Evolutionary conservation across 64 coral and sea anemone genomes (phyloP).

Genomic region (Catalaphyllia jardinei): DNA sequence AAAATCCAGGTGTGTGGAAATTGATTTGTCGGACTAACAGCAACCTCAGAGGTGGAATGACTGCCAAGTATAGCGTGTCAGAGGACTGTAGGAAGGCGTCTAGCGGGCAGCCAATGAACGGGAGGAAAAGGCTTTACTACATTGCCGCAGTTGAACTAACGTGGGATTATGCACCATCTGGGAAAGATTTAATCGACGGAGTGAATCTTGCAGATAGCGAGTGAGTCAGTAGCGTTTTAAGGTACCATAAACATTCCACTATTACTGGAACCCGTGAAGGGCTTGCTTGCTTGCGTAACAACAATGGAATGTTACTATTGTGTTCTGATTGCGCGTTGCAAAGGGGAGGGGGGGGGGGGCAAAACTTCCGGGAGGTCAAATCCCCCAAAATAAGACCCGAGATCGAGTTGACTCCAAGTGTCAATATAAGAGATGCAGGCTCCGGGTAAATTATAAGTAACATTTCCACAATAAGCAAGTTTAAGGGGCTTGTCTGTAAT

Average conservation of each 20-base stretch:
- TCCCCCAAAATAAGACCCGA: too few relatives aligned
- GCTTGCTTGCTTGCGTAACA: too few relatives aligned
- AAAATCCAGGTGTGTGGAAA: conserved; percentile 82
- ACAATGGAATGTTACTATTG: too few relatives aligned
- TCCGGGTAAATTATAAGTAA: too few relatives aligned
- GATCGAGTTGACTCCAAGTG: too few relatives aligned
- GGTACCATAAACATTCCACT: not conserved
- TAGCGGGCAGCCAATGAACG: not conserved
- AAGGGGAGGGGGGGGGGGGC: too few relatives aligned
- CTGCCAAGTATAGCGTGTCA: conserved; percentile 70
- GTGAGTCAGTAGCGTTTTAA: conserved; percentile 42
- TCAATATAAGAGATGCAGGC: too few relatives aligned
- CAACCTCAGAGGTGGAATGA: conserved; percentile 77
- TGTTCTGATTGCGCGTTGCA: too few relatives aligned
- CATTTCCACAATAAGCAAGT: too few relatives aligned
- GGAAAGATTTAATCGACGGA: conserved; percentile 54
- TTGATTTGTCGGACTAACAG: conserved; percentile 71
- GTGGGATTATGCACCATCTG: conserved; percentile 76
- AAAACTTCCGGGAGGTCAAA: too few relatives aligned
- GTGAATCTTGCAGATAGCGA: conserved; percentile 41
- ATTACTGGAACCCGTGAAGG: not conserved
- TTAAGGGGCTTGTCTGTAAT: too few relatives aligned
- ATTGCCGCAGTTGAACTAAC: conserved; percentile 63
- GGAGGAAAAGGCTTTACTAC: conserved; percentile 65
- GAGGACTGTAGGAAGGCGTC: conserved; percentile 40